Percentiles rank a stretch among this genome's conserved stretches.
These are phyloP conservation scores for Dromius quadrimaculatus DNA, from an alignment of 2,888 invertebrate genomes.

Conservation along the genomic window DNA sequence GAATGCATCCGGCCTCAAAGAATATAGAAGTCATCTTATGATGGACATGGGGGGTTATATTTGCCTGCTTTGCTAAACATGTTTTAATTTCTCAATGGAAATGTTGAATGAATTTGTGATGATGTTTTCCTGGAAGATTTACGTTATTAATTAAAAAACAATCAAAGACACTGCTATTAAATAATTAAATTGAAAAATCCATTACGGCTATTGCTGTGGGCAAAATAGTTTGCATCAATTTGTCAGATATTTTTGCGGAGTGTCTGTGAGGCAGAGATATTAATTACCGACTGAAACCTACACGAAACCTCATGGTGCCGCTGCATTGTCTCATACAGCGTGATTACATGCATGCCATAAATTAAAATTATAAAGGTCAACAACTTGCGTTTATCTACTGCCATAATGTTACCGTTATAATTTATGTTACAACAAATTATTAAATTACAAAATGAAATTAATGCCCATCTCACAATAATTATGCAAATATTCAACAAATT, in stretches of 20 bases:
- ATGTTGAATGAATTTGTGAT: too few species aligned
- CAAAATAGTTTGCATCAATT: constrained; percentile 11
- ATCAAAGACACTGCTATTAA: constrained; percentile 15
- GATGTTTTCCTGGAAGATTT: too few species aligned
- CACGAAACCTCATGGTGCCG: constrained; percentile 4
- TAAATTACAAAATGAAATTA: constrained; percentile 51
- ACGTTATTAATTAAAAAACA: neutral
- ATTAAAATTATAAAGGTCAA: constrained; percentile 53
- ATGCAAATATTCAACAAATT: constrained; percentile 52
- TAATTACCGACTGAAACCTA: constrained; percentile 17
- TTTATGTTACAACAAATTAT: constrained; percentile 52
- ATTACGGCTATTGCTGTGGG: constrained; percentile 15
- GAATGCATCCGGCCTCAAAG: too few species aligned
- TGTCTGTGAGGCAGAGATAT: constrained; percentile 11
- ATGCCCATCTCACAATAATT: constrained; percentile 51
- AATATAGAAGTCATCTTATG: too few species aligned
- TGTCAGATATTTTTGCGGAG: neutral
- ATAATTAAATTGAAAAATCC: constrained; percentile 12
- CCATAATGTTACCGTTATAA: constrained; percentile 52
- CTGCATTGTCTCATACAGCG: constrained; percentile 44
- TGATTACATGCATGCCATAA: constrained; percentile 48
- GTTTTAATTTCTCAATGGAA: too few species aligned
- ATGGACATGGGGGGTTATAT: too few species aligned
- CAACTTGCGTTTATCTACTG: constrained; percentile 43
- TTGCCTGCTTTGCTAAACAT: too few species aligned